These are phyloP conservation scores for Podarcis raffonei DNA, from an alignment of 2,113 vertebrate species.

Conservation along the genomic window DNA sequence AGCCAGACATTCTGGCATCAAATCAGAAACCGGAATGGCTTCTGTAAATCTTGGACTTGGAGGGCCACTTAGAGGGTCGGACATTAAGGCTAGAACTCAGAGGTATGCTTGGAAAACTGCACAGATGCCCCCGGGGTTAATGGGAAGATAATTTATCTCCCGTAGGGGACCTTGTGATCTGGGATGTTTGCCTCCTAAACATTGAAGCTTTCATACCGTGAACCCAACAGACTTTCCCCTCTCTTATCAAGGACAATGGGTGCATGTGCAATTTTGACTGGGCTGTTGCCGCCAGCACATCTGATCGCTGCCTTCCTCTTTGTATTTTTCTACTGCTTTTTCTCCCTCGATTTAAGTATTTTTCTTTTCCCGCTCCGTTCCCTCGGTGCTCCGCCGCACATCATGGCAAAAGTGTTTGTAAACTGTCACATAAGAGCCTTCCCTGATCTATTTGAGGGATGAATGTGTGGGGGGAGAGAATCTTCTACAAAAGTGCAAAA, in stretches of 20 bases:
- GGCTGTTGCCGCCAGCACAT: no score
- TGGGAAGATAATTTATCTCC: not conserved
- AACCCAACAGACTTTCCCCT: not conserved
- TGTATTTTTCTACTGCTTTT: no score
- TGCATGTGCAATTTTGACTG: not conserved
- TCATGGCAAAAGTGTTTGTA: not conserved
- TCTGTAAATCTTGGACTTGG: no score
- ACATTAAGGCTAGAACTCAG: not conserved
- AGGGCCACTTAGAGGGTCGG: no score
- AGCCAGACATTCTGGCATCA: no score
- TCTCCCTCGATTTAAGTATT: no score
- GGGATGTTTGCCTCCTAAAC: not conserved
- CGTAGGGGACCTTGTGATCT: not conserved
- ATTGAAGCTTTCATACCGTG: not conserved
- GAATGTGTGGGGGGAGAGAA: not conserved
- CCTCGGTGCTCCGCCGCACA: not conserved
- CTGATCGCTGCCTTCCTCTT: no score
- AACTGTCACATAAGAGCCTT: not conserved
- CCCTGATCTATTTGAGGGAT: not conserved
- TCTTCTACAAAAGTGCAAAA: conserved; percentile 2
- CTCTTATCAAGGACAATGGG: not conserved
- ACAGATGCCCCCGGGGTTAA: not conserved
- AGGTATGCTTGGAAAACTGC: not conserved
- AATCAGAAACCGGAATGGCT: no score
- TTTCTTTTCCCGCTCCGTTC: not conserved